These are phyloP conservation scores for Sebastes nivosus DNA, from an alignment of 2,797 vertebrate species.

Conservation along the genomic window DNA sequence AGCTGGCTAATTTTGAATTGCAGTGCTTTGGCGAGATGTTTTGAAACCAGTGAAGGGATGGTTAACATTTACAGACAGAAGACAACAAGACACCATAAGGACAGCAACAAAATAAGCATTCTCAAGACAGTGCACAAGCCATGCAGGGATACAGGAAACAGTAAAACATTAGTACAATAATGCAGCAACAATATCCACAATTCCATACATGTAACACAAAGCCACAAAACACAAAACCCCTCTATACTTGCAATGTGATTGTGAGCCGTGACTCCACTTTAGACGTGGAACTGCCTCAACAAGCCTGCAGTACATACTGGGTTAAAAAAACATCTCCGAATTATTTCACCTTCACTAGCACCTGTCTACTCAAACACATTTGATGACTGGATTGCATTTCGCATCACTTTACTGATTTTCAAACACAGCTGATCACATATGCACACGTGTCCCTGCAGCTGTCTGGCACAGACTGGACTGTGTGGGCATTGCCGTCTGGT, in stretches of 20 bases:
- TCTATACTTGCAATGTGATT: background rate
- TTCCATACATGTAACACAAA: background rate
- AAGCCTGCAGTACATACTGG: background rate
- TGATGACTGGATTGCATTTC: conserved; percentile 27
- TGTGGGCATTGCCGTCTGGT: background rate
- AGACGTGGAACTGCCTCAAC: background rate
- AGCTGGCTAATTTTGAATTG: background rate
- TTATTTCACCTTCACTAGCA: background rate
- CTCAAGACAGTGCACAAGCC: background rate
- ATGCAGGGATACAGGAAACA: background rate
- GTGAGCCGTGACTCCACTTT: background rate
- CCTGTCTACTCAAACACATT: background rate
- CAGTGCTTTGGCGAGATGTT: no score
- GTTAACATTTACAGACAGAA: no score
- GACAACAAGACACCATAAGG: background rate
- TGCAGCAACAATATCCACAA: background rate
- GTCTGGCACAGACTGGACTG: background rate
- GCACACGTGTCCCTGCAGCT: conserved; percentile 22
- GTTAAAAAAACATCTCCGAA: background rate
- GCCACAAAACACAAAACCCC: background rate
- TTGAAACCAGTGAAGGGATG: no score
- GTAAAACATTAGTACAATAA: background rate
- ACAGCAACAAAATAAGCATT: background rate
- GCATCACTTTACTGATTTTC: conserved; percentile 24
- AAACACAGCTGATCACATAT: conserved; percentile 57